Evolutionary conservation across 64 coral and sea anemone species (phyloP).

Genomic region (Actinia equina): DNA sequence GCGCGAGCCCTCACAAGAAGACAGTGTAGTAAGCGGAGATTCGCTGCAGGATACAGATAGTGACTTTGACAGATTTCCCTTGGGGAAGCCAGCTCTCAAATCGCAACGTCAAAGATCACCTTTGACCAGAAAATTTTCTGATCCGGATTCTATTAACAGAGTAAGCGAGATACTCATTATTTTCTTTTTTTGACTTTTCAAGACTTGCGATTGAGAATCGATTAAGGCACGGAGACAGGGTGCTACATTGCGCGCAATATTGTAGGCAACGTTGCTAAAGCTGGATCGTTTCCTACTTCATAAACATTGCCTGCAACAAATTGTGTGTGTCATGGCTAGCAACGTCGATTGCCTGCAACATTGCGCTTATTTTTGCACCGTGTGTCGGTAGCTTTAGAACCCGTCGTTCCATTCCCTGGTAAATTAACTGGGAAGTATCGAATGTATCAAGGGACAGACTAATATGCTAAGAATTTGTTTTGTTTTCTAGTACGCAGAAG

Average conservation of each 20-base stretch:
- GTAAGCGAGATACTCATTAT: neutral
- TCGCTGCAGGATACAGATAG: constrained; percentile 73
- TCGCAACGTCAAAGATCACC: constrained; percentile 22
- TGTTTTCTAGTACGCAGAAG: constrained; percentile 48
- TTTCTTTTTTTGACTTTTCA: neutral
- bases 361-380: too few species aligned
- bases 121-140: constrained; percentile 72
- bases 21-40: constrained; percentile 86
- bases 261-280: too few species aligned
- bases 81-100: constrained; percentile 17
- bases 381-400: too few species aligned
- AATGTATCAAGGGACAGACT: neutral
- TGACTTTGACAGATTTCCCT: constrained; percentile 71
- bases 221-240: too few species aligned
- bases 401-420: too few species aligned
- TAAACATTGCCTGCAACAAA: too few species aligned
- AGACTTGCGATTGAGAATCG: neutral
- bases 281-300: too few species aligned
- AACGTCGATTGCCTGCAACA: too few species aligned
- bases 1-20: constrained; percentile 80
- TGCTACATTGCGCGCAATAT: too few species aligned
- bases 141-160: constrained; percentile 45
- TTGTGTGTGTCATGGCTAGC: too few species aligned
- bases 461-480: neutral
- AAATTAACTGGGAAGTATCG: too few species aligned